Evolutionary conservation across 2,797 vertebrate species (phyloP).

Genomic region (Synaphobranchus kaupii): DNA sequence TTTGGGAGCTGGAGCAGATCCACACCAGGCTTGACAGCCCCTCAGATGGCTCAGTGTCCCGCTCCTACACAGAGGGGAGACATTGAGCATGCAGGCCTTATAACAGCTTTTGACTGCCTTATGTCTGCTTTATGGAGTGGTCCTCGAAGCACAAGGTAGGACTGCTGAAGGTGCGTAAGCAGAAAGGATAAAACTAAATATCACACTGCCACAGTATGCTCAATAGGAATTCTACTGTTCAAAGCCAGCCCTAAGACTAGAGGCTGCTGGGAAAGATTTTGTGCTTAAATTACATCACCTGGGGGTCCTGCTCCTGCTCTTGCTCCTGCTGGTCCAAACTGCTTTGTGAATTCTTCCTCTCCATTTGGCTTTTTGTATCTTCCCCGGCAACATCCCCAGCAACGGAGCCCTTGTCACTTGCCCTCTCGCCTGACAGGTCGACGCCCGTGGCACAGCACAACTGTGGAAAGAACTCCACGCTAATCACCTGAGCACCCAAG

Average conservation of each 20-base stretch:
- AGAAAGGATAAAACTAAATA: neutral
- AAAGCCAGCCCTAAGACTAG: neutral
- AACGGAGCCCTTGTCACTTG: slow-evolving; percentile 91
- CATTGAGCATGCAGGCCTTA: neutral
- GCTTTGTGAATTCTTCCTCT: slow-evolving; percentile 83
- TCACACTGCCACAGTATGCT: neutral
- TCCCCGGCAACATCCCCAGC: slow-evolving; percentile 82
- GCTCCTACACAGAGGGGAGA: slow-evolving; percentile 73
- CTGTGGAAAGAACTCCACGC: slow-evolving; percentile 59
- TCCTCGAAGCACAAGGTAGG: neutral
- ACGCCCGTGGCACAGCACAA: slow-evolving; percentile 97
- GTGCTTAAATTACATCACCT: slow-evolving; percentile 66
- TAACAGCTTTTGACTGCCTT: neutral
- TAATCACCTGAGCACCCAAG: neutral
- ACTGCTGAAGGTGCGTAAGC: neutral
- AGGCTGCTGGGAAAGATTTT: neutral
- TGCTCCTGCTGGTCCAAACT: slow-evolving; percentile 93
- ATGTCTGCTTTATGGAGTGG: neutral
- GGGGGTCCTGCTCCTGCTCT: slow-evolving; percentile 93
- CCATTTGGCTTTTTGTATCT: slow-evolving; percentile 72
- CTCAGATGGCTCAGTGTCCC: slow-evolving; percentile 88
- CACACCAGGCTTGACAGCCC: slow-evolving; percentile 93
- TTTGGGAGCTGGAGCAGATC: slow-evolving; percentile 95
- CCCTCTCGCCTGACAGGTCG: slow-evolving; percentile 93
- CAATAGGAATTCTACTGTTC: neutral